Conservation (phyloP, 2,113 vertebrate genomes). For the Atractosteus spatula region DNA sequence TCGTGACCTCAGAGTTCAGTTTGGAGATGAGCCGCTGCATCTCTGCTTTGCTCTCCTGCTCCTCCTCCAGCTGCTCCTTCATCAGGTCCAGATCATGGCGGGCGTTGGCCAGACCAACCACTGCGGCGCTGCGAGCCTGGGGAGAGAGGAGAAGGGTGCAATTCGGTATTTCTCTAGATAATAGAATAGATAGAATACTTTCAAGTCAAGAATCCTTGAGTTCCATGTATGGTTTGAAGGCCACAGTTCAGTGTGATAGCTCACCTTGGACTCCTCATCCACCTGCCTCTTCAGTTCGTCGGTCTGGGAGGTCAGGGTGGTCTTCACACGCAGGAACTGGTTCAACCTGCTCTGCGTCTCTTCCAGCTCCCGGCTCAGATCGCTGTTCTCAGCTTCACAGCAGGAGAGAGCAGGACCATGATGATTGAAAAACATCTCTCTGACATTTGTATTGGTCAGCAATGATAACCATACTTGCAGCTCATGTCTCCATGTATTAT, state of each 20-base stretch:
- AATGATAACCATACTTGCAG: too few relatives aligned
- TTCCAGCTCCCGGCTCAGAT: conserved; percentile 54
- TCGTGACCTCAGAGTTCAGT: conserved; percentile 57
- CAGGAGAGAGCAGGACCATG: neutral
- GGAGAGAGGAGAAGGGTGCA: neutral
- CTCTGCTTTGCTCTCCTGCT: conserved; percentile 57
- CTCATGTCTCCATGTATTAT: too few relatives aligned
- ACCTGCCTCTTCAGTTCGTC: conserved; percentile 63
- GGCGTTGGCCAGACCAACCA: conserved; percentile 52
- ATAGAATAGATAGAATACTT: too few relatives aligned
- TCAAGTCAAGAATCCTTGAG: too few relatives aligned
- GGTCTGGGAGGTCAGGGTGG: conserved; percentile 46
- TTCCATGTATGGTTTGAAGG: too few relatives aligned
- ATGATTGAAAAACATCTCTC: too few relatives aligned
- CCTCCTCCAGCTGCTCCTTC: conserved; percentile 64
- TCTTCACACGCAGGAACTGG: conserved; percentile 55
- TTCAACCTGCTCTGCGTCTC: conserved; percentile 58
- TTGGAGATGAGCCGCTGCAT: conserved; percentile 62
- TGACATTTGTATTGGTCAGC: too few relatives aligned
- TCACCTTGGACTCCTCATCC: conserved; percentile 65
- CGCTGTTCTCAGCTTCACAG: conserved; percentile 53
- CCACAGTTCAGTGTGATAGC: neutral
- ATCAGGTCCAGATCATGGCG: conserved; percentile 52
- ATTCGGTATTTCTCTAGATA: neutral
- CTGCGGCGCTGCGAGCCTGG: conserved; percentile 41